Evolutionary conservation across 2,113 vertebrate species (phyloP), one percentile per base, ranked within the genome.

Genomic region (Cyrtonyx montezumae): DNA sequence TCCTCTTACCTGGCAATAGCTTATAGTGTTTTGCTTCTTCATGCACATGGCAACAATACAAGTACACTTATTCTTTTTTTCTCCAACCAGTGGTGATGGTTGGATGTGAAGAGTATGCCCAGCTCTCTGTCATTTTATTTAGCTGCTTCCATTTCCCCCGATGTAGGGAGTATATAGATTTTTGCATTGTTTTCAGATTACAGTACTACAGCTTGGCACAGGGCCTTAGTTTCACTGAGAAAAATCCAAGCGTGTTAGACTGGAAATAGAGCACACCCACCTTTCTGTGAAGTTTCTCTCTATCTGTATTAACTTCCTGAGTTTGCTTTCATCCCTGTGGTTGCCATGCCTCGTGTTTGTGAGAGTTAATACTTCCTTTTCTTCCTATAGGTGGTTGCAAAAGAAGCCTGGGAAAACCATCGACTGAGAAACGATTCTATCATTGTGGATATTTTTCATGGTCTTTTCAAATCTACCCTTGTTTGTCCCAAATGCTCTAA

Each of bases 361-460:
- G 21, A 76, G 14, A 87, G 84, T 34, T 28, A 37, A 36, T 13
- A 43, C 84, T 4, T 66, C 2, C 40, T 84, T 17, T 56, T 32
- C 34, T 97, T 99, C 78, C 94, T 88, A 3, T 93, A 99, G 99
- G 98, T 99, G 37, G 99, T 99, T 92, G 99, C 99, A 20, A 98
- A 99, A 97, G 99, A 99, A 95, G 99, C 99, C 25, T 99, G 99
- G 99, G 98, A 99, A 96, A 99, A 98, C 93, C 99, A 99, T 90
- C 97, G 99, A 87, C 99, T 99, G 96, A 98, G 99, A 96, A 99
- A 99, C 49, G 98, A 99, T 98, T 99, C 99, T 88, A 99, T 99
- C 96, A 99, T 99, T 81, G 99, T 99, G 93, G 99, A 99, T 98
- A 99, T 99, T 96, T 99, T 99, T 97, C 99, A 99, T 28, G 99